Evolutionary conservation across 1,140 invertebrate species (phyloP).

Genomic region (Calephelis virginiensis): DNA sequence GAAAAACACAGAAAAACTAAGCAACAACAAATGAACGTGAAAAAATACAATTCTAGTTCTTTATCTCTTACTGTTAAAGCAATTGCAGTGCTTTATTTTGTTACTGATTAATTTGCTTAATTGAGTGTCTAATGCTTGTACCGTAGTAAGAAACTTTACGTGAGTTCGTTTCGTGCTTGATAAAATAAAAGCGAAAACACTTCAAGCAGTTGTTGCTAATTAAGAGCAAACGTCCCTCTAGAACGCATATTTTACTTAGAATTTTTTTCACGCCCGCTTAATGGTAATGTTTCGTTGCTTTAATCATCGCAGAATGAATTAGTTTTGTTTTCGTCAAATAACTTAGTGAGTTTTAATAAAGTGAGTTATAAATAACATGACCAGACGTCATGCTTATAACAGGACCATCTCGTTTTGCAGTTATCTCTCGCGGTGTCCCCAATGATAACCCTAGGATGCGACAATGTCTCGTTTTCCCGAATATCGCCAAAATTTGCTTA

Average conservation of each 20-base stretch:
- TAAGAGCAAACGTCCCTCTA: slow-evolving; percentile 30
- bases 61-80: too few species aligned
- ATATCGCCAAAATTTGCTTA: too few species aligned
- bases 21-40: too few species aligned
- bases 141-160: not conserved
- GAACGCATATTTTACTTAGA: slow-evolving; percentile 12
- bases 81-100: not conserved
- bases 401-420: too few species aligned
- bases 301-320: slow-evolving; percentile 9
- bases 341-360: slow-evolving; percentile 1
- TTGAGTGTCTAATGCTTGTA: slow-evolving; percentile 3
- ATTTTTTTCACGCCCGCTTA: slow-evolving; percentile 8
- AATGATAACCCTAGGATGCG: too few species aligned
- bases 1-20: too few species aligned
- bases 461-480: too few species aligned
- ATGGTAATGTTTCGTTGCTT: slow-evolving; percentile 2
- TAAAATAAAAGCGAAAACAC: slow-evolving; percentile 30
- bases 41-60: too few species aligned
- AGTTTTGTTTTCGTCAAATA: slow-evolving; percentile 10
- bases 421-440: too few species aligned
- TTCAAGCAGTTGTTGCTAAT: slow-evolving; percentile 37
- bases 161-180: slow-evolving; percentile 21
- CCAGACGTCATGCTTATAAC: too few species aligned
- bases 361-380: not conserved
- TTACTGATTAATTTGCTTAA: slow-evolving; percentile 9